Conservation (phyloP, 1,140 invertebrate species). For the Aphis gossypii region DNA sequence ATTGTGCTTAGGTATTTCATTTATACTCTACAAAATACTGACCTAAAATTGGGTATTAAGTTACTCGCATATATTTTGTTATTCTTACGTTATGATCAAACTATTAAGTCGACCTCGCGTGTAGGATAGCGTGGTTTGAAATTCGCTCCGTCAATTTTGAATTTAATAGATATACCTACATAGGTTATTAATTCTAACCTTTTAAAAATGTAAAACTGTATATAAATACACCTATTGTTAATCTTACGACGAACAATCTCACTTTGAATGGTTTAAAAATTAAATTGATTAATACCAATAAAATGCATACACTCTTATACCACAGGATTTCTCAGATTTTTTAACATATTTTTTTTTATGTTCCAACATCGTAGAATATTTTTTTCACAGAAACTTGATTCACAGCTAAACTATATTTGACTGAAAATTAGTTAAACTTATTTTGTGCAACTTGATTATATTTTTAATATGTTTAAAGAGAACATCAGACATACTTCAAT, state of each 20-base stretch:
- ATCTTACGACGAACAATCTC: not conserved
- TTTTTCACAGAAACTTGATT: not conserved
- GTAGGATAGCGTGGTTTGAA: too few species aligned
- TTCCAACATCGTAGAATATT: not conserved
- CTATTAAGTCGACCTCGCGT: not conserved
- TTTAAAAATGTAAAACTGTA: not conserved
- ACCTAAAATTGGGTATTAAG: not conserved
- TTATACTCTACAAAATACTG: constrained; percentile 1
- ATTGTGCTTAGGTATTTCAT: constrained; percentile 17
- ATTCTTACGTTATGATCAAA: not conserved
- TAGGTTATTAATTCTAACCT: not conserved
- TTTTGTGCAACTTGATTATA: not conserved
- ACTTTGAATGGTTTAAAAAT: not conserved
- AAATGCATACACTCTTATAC: not conserved
- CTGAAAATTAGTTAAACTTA: not conserved
- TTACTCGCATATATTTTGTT: not conserved
- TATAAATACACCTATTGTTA: not conserved
- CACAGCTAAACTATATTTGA: not conserved
- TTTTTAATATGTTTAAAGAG: not conserved
- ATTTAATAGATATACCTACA: not conserved
- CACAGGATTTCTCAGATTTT: not conserved
- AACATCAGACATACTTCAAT: not conserved
- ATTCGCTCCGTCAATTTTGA: not conserved
- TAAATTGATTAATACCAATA: not conserved
- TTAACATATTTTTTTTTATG: not conserved